Evolutionary conservation across 1,140 invertebrate genomes (phyloP), one percentile per base, ranked within the genome.

Genomic region (Coptotermes formosanus): DNA sequence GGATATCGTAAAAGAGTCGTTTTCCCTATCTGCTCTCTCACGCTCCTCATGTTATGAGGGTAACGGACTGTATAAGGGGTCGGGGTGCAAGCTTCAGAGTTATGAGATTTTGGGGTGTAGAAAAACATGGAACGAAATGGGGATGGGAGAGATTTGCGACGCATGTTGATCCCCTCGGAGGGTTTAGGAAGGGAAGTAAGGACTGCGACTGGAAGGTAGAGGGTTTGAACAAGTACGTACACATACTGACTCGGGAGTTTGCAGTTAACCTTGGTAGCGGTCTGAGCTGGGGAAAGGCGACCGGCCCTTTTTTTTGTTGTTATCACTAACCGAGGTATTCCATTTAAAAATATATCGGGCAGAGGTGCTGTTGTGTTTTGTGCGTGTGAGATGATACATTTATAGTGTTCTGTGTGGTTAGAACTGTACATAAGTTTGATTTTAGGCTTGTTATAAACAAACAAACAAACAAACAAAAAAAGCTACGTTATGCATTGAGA

Each of bases 1-100:
- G 38, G 25, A n/a, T 21, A 43, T 83, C 82, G 82, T 83, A 83
- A 83, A 83, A 83, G 38, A 83, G 43, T 45, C 32, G 82, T 83
- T 83, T 83, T 83, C 43, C 45, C 16, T 83, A 75, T 75, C 25
- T 75, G 25, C 64, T 75, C n/a, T 75, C 64, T 75, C 64, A 75
- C 64, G 64, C 64, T 75, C n/a, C n/a, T 75, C n/a, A 30, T 75
- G 64, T 30, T 75, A 30, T 64, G 7, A 25, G 64, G 64, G 64
- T 75, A 30, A 75, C 25, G 64, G 64, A 11, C 64, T 30, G 64
- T 75, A 75, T 30, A 75, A 6, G 9, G n/a, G 64, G 64, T 30
- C 64, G n/a, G 64, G 64, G 64, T 75, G 64, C 64, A 75, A 16
- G 64, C 25, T 75, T 75, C 14, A 30, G 64, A 6, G 25, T 11